Base-by-base conservation (phyloP, 1,140 invertebrate species). In the Paramacrobiotus metropolitanus region DNA sequence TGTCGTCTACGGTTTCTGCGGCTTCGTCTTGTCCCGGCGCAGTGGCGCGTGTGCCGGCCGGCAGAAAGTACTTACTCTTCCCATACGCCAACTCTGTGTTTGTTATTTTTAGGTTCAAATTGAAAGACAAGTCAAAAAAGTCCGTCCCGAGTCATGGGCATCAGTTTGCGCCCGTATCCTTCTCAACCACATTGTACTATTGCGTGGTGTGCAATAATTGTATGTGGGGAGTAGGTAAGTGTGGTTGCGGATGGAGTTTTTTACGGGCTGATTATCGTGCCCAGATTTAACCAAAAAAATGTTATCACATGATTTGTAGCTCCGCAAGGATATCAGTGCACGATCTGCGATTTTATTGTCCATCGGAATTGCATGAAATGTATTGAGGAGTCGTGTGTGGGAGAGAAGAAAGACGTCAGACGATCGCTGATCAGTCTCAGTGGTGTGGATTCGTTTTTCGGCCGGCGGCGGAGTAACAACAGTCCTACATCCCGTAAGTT, bases 381-480 rank as follows among this genome's bases (percentile, higher is more conserved):
- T n/a, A 40, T 40, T 40, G 34, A 40, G 34, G 34, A 40, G 34
- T 9, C 34, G 9, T 93, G 88, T 75, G 81, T 85, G 24, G 81
- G 81, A 67, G 68, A 71, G 44, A 68, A 70, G 62, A 68, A 68
- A 62, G 34, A 40, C 64, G 62, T 64, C 62, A 64, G 62, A 66
- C 67, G 66, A 67, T 71, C 64, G 65, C 69, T 67, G 9, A 40
- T 40, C 60, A 66, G 73, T 31, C 69, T 73, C 61, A 68, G 70
- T 45, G 67, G 65, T 64, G 66, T 71, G 64, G 67, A 66, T 20
- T n/a, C n/a, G n/a, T 62, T 63, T 1, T 40, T 40, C n/a, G 61
- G 65, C 24, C 44, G 66, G 21, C 65, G 66, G 60, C 64, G 65
- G 1, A 66, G 64, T 44, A 61, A 65, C 20, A 61, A 61, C 31